Conservation (phyloP, 92 coral and sea anemone genomes). For the Zoanthus sansibaricus region DNA sequence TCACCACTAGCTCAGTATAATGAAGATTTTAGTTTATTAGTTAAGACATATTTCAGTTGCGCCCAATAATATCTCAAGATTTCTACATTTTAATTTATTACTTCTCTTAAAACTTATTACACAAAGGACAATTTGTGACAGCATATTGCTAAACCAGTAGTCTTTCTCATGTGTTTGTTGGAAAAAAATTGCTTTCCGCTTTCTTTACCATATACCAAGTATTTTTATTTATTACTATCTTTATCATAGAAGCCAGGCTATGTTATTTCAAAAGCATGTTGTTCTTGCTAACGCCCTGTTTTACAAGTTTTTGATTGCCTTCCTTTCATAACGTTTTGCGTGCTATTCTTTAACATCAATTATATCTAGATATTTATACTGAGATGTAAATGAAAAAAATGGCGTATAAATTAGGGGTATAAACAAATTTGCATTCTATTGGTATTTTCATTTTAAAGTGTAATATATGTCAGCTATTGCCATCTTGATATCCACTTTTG, state of each 20-base stretch:
- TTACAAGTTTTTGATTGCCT: too few relatives aligned
- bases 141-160: not conserved
- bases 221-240: too few relatives aligned
- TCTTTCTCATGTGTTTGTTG: not conserved
- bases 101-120: not conserved
- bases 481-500: not conserved
- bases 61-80: not conserved
- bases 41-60: not conserved
- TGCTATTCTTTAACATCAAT: too few relatives aligned
- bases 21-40: not conserved
- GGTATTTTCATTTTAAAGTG: not conserved
- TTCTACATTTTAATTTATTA: not conserved
- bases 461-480: not conserved
- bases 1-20: not conserved
- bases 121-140: not conserved
- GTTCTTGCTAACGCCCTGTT: too few relatives aligned
- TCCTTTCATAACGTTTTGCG: too few relatives aligned
- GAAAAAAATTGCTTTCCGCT: not conserved
- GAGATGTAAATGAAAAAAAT: not conserved
- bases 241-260: too few relatives aligned
- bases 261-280: too few relatives aligned
- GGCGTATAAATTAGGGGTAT: not conserved
- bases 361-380: too few relatives aligned
- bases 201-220: too few relatives aligned
- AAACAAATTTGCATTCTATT: not conserved